Evolutionary conservation across 2,797 vertebrate genomes (phyloP), one percentile per base, ranked within the genome.

Genomic region (Sebastes minor): DNA sequence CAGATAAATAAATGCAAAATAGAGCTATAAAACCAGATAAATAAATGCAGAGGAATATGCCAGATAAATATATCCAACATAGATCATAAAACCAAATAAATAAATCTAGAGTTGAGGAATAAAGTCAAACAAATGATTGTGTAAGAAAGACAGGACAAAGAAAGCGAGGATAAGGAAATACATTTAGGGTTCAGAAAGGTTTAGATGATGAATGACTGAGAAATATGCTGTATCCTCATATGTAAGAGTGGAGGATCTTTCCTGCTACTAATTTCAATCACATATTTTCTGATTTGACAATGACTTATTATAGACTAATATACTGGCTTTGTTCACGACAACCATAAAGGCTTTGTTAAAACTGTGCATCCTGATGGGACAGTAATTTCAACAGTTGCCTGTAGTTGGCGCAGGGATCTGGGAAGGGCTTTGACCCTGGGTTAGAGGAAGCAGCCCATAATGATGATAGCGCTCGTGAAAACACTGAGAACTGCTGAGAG

Each of bases 401-500:
- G 13, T 33, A 68, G 62, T 16, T 81, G 73, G 49, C 35, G 3
- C 81, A 46, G 49, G 52, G 61, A 66, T 38, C 28, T 70, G 76
- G 75, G 82, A 84, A 79, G 42, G 81, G 84, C 84, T 89, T 64
- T 91, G 89, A 94, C 91, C 88, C 83, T 56, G 83, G 86, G 88
- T 89, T 62, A 86, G 81, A 92, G 92, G 92, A 94, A 94, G 76
- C 84, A 81, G 87, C 59, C 78, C 68, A 84, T 91, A 86, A 92
- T 90, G 91, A 89, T 87, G 85, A 92, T 86, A 75, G 81, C 28
- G 56, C 89, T 86, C 71, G n/a, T 88, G 86, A 93, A 92, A 93
- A 92, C 83, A 80, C 76, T 52, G 79, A 77, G 71, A 90, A 94
- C 84, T 88, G 95, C 95, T 95, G 94, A 95, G 90, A 33, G 65